Base-by-base conservation (phyloP, 2,113 vertebrate genomes). In the Taurulus bubalis region DNA sequence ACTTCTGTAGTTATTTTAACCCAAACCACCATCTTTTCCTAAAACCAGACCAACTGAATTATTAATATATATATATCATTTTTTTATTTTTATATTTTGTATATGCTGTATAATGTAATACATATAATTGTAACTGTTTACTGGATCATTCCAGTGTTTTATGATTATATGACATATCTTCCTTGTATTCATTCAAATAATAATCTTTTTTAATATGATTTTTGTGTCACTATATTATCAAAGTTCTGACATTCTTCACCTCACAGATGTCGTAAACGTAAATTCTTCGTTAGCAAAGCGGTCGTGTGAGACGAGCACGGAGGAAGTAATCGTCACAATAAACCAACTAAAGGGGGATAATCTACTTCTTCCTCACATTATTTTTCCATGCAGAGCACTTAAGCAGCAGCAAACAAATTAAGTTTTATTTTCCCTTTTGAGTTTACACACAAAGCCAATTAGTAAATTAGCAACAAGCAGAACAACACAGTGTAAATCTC, bases 381-480 rank as follows among this genome's bases (percentile, higher is more conserved):
- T 18, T 1, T 34, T 9, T 59, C 45, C 7, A 58, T 8, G 34
- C 32, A 11, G 72, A 58, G 55, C 78, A 58, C 58, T 86, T 65
- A 59, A 63, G 62, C 40, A 64, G 42, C 42, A n/a, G 62, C 28
- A 55, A 72, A 79, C 56, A 74, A 79, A 84, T 60, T 6, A 58
- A 26, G 15, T 76, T 74, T 85, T 80, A 87, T 83, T 80, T 32
- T 77, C 38, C 55, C 11, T 82, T 38, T 72, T 49, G 14, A 85
- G 59, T 86, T 86, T 34, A 72, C 32, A 72, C 81, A 60, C 55
- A 49, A 3, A 81, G 66, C 59, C 84, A 88, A 80, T 87, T 78
- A 87, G 74, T 72, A 88, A 84, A 86, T 88, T 84, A 84, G 2
- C 64, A 75, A 40, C 76, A 56, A 56, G 1, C n/a, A 77, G 63